Percentiles rank a stretch among this genome's conserved stretches.
Evolutionary conservation across 2,888 invertebrate genomes (phyloP).

Genomic region (Strigamia transsilvanica): DNA sequence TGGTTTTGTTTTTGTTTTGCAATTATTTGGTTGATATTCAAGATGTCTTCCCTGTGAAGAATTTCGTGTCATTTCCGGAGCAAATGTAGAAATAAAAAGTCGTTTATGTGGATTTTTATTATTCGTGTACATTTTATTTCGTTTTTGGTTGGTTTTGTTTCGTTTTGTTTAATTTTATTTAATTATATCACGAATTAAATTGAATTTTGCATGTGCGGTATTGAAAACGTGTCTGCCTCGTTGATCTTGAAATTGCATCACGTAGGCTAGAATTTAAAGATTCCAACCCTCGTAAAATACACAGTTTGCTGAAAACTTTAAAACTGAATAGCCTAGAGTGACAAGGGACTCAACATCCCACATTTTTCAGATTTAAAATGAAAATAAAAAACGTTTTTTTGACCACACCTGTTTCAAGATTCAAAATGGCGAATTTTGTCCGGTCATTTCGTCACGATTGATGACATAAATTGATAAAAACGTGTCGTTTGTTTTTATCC

Average conservation of each 20-base stretch:
- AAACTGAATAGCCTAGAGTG: not conserved
- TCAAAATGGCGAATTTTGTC: no score
- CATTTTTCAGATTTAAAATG: not conserved
- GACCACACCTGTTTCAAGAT: not conserved
- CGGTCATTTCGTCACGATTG: no score
- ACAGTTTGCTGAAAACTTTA: not conserved
- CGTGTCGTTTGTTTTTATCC: not conserved
- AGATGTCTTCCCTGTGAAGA: not conserved
- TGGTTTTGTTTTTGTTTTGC: not conserved
- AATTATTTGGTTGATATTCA: not conserved
- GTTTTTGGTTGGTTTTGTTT: not conserved
- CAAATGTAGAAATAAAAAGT: not conserved
- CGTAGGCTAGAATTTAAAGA: slow-evolving; percentile 10
- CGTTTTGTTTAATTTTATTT: not conserved
- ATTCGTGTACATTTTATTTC: not conserved
- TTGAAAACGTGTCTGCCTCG: not conserved
- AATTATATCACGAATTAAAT: not conserved
- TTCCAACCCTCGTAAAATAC: slow-evolving; percentile 10
- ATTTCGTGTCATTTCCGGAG: not conserved
- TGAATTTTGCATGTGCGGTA: not conserved
- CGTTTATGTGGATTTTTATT: not conserved
- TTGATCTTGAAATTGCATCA: slow-evolving; percentile 32
- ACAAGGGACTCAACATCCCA: slow-evolving; percentile 13
- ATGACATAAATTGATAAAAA: no score
- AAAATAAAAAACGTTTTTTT: not conserved